Conservation (phyloP, 1,140 invertebrate species). For the Hypothenemus hampei region DNA sequence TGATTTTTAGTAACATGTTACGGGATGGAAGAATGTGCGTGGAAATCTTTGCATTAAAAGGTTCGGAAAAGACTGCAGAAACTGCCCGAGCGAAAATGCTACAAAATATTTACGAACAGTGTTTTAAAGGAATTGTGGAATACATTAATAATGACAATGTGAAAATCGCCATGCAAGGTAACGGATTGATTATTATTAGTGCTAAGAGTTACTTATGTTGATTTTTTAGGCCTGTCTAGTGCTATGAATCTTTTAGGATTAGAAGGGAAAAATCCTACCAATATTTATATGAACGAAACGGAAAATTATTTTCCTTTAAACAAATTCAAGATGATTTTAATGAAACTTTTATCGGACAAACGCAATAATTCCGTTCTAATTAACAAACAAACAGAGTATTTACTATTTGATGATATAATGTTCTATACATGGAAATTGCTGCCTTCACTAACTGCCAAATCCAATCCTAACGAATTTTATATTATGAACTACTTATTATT, state of each 20-base stretch:
- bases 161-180: constrained; percentile 52
- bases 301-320: constrained; percentile 57
- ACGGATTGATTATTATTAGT: neutral
- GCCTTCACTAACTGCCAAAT: constrained; percentile 51
- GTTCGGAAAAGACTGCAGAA: constrained; percentile 52
- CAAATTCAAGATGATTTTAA: constrained; percentile 56
- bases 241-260: constrained; percentile 59
- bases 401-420: constrained; percentile 59
- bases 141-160: constrained; percentile 50
- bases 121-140: constrained; percentile 50
- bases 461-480: constrained; percentile 56
- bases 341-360: constrained; percentile 52
- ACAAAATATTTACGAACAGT: constrained; percentile 55
- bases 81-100: constrained; percentile 58
- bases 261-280: constrained; percentile 60
- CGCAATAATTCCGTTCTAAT: constrained; percentile 51
- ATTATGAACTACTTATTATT: constrained; percentile 67
- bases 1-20: constrained; percentile 62
- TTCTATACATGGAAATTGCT: constrained; percentile 56
- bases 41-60: constrained; percentile 53
- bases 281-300: constrained; percentile 42
- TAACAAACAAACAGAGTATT: constrained; percentile 58
- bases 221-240: constrained; percentile 53
- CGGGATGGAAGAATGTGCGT: constrained; percentile 57
- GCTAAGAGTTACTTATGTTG: neutral